These are phyloP conservation scores for Corythornis vintsioides DNA, from an alignment of 2,113 vertebrate genomes.

Conservation along the genomic window DNA sequence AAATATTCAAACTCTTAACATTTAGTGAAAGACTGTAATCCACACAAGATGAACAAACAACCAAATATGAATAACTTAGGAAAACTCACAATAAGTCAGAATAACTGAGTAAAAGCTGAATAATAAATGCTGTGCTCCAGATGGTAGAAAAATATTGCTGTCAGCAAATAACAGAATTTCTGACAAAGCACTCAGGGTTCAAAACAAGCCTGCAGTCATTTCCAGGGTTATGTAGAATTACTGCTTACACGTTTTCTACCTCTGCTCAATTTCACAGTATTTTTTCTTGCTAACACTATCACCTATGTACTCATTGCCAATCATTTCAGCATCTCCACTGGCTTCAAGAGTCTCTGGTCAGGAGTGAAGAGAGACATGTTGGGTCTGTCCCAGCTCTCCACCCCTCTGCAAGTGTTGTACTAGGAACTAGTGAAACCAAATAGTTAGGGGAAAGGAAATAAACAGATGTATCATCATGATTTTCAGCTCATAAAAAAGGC, in stretches of 20 bases:
- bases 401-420: background rate
- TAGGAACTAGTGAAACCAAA: background rate
- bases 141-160: background rate
- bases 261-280: background rate
- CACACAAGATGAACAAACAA: constrained; percentile 12
- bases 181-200: background rate
- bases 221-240: background rate
- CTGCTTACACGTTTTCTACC: background rate
- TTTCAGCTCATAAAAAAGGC: background rate
- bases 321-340: background rate
- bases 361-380: background rate
- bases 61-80: background rate
- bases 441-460: background rate
- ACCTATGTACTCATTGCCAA: background rate
- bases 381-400: accelerated
- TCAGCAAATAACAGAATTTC: background rate
- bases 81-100: background rate
- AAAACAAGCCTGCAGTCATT: background rate
- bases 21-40: background rate
- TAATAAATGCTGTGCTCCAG: background rate
- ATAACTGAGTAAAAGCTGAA: background rate
- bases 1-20: background rate
- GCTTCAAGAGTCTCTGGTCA: background rate
- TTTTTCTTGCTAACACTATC: background rate
- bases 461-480: background rate